Percentiles rank a stretch among this genome's conserved stretches.
Evolutionary conservation across 2,888 invertebrate species (phyloP).

Genomic region (Eudemis profundana): DNA sequence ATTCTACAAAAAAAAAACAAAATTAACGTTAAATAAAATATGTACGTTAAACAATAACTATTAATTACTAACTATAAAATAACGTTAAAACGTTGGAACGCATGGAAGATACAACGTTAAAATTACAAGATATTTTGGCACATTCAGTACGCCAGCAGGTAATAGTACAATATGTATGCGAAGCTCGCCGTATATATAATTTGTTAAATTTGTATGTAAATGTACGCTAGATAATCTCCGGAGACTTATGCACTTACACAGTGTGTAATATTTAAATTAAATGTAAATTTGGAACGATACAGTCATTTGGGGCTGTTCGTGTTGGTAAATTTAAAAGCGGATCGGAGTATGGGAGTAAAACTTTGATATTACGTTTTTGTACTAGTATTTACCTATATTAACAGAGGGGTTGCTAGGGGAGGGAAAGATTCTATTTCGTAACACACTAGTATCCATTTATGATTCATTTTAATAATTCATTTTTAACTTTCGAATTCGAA

Average conservation of each 20-base stretch:
- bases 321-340: conserved; percentile 28
- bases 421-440: too few relatives aligned
- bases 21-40: conserved; percentile 23
- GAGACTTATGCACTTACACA: conserved; percentile 44
- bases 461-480: too few relatives aligned
- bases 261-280: conserved; percentile 41
- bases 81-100: conserved; percentile 29
- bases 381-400: not conserved
- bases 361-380: conserved; percentile 7
- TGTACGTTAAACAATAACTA: conserved; percentile 41
- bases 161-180: conserved; percentile 51
- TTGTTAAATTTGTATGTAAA: conserved; percentile 44
- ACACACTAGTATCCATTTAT: too few relatives aligned
- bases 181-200: conserved; percentile 42
- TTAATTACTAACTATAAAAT: conserved; percentile 26
- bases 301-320: conserved; percentile 30
- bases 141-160: conserved; percentile 57
- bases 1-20: conserved; percentile 24
- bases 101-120: conserved; percentile 28
- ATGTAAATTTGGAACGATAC: conserved; percentile 42
- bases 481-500: too few relatives aligned
- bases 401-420: too few relatives aligned
- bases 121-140: conserved; percentile 63
- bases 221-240: conserved; percentile 43
- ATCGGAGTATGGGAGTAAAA: conserved; percentile 5